Percentiles rank a stretch among this genome's conserved stretches.
Conservation (phyloP, 2,113 vertebrate species). For the Fulmarus glacialis region DNA sequence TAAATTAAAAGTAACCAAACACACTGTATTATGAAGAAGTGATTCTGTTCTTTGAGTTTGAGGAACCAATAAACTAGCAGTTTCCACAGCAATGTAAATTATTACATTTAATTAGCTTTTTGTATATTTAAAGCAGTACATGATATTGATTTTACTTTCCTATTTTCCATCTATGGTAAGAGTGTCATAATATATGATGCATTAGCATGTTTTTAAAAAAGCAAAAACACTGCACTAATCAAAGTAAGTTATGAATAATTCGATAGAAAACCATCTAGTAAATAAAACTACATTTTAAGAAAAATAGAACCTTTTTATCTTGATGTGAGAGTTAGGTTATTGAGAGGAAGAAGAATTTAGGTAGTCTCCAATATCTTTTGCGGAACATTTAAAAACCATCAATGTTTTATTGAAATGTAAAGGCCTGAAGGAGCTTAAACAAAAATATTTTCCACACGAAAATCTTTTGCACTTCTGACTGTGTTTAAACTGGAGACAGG, state of each 20-base stretch:
- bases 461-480: not conserved
- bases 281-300: not conserved
- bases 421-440: not conserved
- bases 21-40: not conserved
- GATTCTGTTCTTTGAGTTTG: not conserved
- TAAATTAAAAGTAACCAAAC: not conserved
- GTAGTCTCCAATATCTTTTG: not conserved
- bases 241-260: not conserved
- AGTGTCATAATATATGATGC: not conserved
- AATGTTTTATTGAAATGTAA: not conserved
- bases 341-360: not conserved
- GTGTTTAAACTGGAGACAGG: not conserved
- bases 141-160: not conserved
- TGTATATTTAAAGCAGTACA: not conserved
- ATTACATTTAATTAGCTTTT: not conserved
- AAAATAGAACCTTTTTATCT: not conserved
- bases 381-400: not conserved
- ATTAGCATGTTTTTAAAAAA: not conserved
- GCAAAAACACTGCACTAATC: not conserved
- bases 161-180: not conserved
- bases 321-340: not conserved
- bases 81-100: not conserved
- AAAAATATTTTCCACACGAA: not conserved
- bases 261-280: not conserved
- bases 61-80: not conserved